Evolutionary conservation across 2,888 invertebrate genomes (phyloP), one percentile per base, ranked within the genome.

Genomic region (Sarcophaga rosellei): DNA sequence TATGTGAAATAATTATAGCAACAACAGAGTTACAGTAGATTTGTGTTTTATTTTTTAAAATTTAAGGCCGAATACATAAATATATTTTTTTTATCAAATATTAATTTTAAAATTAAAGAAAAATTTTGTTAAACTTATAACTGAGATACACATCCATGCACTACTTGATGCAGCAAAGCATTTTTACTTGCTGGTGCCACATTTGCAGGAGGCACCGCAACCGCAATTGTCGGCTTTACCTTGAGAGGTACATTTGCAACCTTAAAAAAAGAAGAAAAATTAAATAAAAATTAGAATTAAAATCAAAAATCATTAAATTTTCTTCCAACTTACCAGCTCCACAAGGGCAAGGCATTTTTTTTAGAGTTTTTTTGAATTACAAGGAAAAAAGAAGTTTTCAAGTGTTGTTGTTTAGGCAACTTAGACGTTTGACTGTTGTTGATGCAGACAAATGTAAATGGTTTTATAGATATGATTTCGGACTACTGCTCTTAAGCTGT

Each of bases 301-400:
- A n/a, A 61, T 15, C 21, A 44, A 62, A 63, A 70, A 53, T 53
- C 12, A 44, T 57, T 20, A 45, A 45, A 4, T 74, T 3, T 3
- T 62, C 12, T 3, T 62, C 12, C 45, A 61, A 90, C 91, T 91
- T 88, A 91, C 91, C 91, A 85, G 88, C 90, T 91, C 91, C 91
- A 89, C 91, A 91, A 88, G 91, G 91, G 91, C 91, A 91, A 90
- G 91, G 91, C 91, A 91, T 91, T 75, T 90, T 90, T n/a, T 47
- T 59, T 84, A 75, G 66, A n/a, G 44, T 85, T 84, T 80, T 63
- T 69, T 65, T 90, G 47, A 62, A 81, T 75, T 44, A 72, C n/a
- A 80, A 73, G 15, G 15, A 59, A 25, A 23, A 65, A 82, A 53
- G 17, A 53, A 15, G 35, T 63, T 44, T 69, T 70, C 17, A 47